Base-by-base conservation (phyloP, 2,113 vertebrate species). In the Scomber scombrus region DNA sequence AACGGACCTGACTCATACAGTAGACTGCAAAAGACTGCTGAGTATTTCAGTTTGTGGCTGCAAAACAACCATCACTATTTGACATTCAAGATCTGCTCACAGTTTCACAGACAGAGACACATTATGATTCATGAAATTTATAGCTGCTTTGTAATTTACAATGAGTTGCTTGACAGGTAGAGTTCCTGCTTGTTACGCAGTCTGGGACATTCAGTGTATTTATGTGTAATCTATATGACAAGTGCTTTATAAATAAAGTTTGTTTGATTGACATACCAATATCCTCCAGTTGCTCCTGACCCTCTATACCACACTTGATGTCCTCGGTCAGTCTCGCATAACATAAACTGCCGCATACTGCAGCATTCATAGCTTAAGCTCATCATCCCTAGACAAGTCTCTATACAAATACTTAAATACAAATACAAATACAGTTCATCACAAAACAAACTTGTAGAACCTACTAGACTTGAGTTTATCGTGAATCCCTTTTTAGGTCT, bases 101-200 rank as follows among this genome's bases (percentile, higher is more conserved):
- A 55, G 58, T 70, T 56, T 4, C 52, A 64, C 50, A 71, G 78
- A 46, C 55, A 51, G 52, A 68, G 29, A 73, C 49, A 58, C 0
- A 54, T 40, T 84, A 64, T 70, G 55, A 69, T 72, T 80, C 55
- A 40, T 73, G 60, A 76, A 60, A 18, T 78, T 29, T 40, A 55
- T 52, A 76, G 78, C 58, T 80, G 71, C 49, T 58, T 66, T 71
- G 26, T 82, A 45, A 77, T 64, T 81, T 67, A 73, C 43, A 66
- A 61, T 71, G 23, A 70, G 65, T 71, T 57, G 52, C 61, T 63
- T 62, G 56, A 78, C 67, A 71, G 64, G 29, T 80, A 43, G 55
- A 80, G 34, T 21, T 50, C 31, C 63, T 46, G 15, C 45, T 40
- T 52, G 10, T 52, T 50, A 72, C 71, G 50, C n/a, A 18, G 34